Base-by-base conservation (phyloP, 2,888 invertebrate species). In the Candidula unifasciata region DNA sequence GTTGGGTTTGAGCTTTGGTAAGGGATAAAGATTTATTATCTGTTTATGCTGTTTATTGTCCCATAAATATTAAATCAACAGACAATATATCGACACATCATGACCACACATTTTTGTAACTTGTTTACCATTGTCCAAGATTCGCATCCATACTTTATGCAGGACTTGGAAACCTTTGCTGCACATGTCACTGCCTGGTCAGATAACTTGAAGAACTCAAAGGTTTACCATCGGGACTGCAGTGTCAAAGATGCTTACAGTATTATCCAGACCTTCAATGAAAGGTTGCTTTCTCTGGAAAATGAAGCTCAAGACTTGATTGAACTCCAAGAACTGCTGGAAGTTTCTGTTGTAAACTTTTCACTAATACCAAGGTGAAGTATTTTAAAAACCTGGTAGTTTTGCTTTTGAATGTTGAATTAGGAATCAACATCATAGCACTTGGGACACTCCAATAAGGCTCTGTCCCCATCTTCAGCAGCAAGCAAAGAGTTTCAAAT, bases 301-400 rank as follows among this genome's bases (percentile, higher is more conserved):
- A 93, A 93, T 85, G 93, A 93, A 86, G 94, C 94, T 13, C 92
- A 92, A 88, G 94, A 94, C 87, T 88, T 93, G 64, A 92, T 92
- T 85, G 93, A 94, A 84, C 88, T 94, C 21, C 93, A 94, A 85
- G 93, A 93, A 82, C 88, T 94, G 18, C 89, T 94, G 35, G 93
- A 93, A 82, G 89, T 92, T 3, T 44, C 69, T 21, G 91, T 94
- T 52, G 93, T 93, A 73, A 91, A 93, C 88, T 93, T 93, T 88
- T 88, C 89, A 35, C 87, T 93, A 27, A 88, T 94, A n/a, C 92
- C 92, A 64, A 89, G 90, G 93, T 93, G 90, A 91, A 10, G 44
- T 44, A 44, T 44, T 44, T 73, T 37, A 60, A 16, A 44, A 60
- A 27, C 6, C 27, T 27, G 1, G n/a, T 16, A 60, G 60, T 60